Percentiles rank a stretch among this genome's conserved stretches.
Evolutionary conservation across 2,113 vertebrate genomes (phyloP).

Genomic region (Elephantulus edwardii): DNA sequence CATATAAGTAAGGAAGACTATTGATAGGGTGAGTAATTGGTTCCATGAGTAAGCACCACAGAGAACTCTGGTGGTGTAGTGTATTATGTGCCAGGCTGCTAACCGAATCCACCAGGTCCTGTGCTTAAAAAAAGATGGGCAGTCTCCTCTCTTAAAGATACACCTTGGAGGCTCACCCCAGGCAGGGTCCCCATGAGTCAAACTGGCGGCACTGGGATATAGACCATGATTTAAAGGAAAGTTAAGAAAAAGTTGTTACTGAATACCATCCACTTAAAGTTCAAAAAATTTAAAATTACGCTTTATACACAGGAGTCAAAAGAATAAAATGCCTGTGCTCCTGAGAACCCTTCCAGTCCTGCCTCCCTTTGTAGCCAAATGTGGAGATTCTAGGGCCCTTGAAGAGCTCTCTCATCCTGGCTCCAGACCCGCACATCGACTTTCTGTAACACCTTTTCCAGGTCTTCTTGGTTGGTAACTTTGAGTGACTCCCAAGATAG

Average conservation of each 20-base stretch:
- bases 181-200: no score
- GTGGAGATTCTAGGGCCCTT: background rate
- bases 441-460: background rate
- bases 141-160: no score
- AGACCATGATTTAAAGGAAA: background rate
- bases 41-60: background rate
- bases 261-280: background rate
- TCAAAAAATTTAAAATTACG: background rate
- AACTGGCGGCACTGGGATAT: no score
- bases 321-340: background rate
- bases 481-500: background rate
- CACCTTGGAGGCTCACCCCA: no score
- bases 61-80: no score
- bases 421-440: background rate
- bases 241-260: background rate
- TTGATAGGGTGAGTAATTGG: background rate
- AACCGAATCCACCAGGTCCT: no score
- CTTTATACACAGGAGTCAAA: background rate
- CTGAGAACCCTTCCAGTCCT: background rate
- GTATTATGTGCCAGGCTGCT: no score
- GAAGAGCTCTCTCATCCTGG: background rate
- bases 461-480: background rate
- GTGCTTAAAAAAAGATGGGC: no score
- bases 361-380: background rate
- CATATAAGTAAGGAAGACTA: background rate